These are phyloP conservation scores for Poeciliopsis gracilis DNA, from an alignment of 2,797 vertebrate genomes.

Conservation along the genomic window DNA sequence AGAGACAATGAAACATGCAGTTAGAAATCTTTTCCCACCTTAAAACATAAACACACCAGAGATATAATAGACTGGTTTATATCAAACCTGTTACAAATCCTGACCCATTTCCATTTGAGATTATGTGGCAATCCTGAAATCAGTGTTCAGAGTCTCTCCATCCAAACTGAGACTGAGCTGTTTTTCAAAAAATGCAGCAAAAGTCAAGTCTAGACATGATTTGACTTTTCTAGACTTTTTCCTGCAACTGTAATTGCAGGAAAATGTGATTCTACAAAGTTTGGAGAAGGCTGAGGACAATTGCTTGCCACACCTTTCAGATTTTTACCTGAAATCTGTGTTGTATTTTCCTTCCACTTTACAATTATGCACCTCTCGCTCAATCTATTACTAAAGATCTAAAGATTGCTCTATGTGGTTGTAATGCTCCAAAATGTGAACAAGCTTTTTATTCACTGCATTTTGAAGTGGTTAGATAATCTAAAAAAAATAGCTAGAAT, in stretches of 20 bases:
- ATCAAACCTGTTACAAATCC: not conserved
- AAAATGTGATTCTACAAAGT: not conserved
- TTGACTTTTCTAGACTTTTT: no score
- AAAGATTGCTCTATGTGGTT: not conserved
- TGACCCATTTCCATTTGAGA: not conserved
- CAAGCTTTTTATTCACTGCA: not conserved
- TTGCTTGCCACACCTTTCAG: not conserved
- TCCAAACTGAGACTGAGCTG: not conserved
- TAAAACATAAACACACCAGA: not conserved
- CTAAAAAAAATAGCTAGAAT: not conserved
- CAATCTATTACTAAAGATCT: not conserved
- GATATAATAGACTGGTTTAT: not conserved
- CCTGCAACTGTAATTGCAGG: not conserved
- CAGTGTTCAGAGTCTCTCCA: not conserved
- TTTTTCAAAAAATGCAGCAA: not conserved
- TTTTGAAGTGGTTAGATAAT: not conserved
- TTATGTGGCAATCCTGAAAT: not conserved
- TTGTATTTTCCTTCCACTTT: not conserved
- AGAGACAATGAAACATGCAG: not conserved
- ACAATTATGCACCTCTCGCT: not conserved
- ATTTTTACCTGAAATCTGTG: not conserved
- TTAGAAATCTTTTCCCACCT: not conserved
- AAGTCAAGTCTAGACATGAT: not conserved
- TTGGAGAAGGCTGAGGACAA: not conserved
- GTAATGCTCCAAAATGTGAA: not conserved